Percentiles rank a stretch among this genome's conserved stretches.
These are phyloP conservation scores for Hemicentrotus pulcherrimus DNA, from an alignment of 35 echinoderm and acorn worm genomes.

Conservation along the genomic window DNA sequence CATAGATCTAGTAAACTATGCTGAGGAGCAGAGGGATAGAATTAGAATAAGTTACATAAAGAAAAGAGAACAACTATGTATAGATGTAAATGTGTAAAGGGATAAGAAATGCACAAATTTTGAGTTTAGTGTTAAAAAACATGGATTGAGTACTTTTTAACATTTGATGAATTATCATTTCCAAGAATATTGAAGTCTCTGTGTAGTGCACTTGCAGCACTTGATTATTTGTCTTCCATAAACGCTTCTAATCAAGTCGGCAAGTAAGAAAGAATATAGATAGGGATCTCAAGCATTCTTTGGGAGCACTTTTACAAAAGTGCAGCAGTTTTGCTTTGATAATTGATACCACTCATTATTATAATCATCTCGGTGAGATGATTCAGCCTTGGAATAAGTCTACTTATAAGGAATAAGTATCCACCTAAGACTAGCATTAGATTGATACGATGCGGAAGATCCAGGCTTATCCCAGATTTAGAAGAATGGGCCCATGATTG, in stretches of 20 bases:
- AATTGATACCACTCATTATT: not conserved
- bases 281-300: not conserved
- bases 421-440: not conserved
- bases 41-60: too few species aligned
- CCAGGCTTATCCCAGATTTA: conserved; percentile 10
- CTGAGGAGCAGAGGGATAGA: too few species aligned
- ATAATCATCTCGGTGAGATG: not conserved
- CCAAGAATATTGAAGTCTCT: too few species aligned
- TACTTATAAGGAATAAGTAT: not conserved
- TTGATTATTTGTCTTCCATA: too few species aligned
- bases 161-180: too few species aligned
- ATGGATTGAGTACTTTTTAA: too few species aligned
- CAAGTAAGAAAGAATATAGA: not conserved
- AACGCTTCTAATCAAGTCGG: not conserved
- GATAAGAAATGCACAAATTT: too few species aligned
- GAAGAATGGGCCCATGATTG: not conserved
- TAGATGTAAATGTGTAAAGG: too few species aligned
- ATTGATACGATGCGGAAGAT: not conserved
- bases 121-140: too few species aligned
- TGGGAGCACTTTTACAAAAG: not conserved
- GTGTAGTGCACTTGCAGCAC: too few species aligned
- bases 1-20: too few species aligned
- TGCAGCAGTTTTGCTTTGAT: not conserved
- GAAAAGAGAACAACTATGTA: too few species aligned
- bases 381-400: not conserved